A percentile compares a stretch with the other conserved stretches of the same genome.
Conservation (phyloP, 2,888 invertebrate species). For the Drosophila diplacantha region DNA sequence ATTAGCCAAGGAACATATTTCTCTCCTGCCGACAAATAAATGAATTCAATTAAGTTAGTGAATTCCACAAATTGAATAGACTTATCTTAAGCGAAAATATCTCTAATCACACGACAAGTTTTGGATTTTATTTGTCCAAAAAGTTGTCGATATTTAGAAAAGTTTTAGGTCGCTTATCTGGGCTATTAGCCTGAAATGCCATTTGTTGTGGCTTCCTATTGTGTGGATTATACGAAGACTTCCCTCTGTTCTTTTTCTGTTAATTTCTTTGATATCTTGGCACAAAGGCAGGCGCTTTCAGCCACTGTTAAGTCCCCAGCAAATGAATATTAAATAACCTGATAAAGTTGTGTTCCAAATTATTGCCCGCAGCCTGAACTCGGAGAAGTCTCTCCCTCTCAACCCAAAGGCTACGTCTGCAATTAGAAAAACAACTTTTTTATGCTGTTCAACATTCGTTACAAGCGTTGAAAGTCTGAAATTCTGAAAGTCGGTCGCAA, state of each 20-base stretch:
- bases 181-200: constrained; percentile 17
- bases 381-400: not conserved
- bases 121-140: not conserved
- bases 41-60: not conserved
- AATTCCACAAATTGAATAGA: not conserved
- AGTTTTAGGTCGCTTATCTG: constrained; percentile 21
- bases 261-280: constrained; percentile 13
- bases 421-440: constrained; percentile 37
- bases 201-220: constrained; percentile 20
- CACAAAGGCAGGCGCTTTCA: not conserved
- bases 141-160: constrained; percentile 11
- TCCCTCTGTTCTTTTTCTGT: not conserved
- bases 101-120: constrained; percentile 5
- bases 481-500: constrained; percentile 40
- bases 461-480: constrained; percentile 37
- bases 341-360: constrained; percentile 26
- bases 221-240: constrained; percentile 1
- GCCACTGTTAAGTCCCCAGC: constrained; percentile 7
- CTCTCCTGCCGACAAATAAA: not conserved
- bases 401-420: constrained; percentile 17
- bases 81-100: not conserved
- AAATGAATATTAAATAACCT: constrained; percentile 39
- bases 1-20: not conserved
- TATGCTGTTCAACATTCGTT: constrained; percentile 33
- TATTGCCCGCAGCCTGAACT: constrained; percentile 6